These are phyloP conservation scores for Phylloscopus collybita DNA, from an alignment of 2,797 vertebrate genomes.

Conservation along the genomic window DNA sequence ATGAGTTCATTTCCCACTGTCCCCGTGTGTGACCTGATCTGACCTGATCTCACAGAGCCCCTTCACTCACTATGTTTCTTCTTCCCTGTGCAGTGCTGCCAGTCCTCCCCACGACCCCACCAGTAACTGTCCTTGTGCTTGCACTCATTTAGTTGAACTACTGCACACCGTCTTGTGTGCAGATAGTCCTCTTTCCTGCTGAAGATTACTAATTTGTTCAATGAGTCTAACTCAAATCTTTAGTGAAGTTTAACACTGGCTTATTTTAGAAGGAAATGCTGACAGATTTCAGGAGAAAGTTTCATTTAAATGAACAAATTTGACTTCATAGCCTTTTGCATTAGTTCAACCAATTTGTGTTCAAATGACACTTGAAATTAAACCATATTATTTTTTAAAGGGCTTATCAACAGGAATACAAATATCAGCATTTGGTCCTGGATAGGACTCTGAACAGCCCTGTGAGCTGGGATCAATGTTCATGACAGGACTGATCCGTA, in stretches of 20 bases:
- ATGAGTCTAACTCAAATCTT: neutral
- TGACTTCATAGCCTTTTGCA: neutral
- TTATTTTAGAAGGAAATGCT: neutral
- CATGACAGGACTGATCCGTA: neutral
- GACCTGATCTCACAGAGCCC: neutral
- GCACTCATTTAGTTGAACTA: neutral
- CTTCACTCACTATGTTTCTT: fast-evolving
- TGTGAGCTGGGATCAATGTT: neutral
- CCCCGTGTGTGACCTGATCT: neutral
- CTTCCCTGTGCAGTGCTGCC: neutral
- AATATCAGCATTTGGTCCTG: neutral
- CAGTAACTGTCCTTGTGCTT: neutral
- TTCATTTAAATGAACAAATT: neutral
- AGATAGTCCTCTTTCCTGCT: neutral
- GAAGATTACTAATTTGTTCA: neutral
- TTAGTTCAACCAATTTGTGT: neutral
- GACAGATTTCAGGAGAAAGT: neutral
- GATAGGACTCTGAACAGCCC: neutral
- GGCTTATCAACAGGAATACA: neutral
- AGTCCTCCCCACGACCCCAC: neutral
- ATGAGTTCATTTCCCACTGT: neutral
- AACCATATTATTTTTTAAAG: neutral
- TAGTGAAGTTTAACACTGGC: neutral
- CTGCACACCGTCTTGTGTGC: no score
- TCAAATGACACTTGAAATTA: neutral